A percentile compares a stretch with the other conserved stretches of the same genome.
phyloP scores from a whole-genome alignment of 1,140 invertebrate genomes.

The Diploscapter pachys region DNA sequence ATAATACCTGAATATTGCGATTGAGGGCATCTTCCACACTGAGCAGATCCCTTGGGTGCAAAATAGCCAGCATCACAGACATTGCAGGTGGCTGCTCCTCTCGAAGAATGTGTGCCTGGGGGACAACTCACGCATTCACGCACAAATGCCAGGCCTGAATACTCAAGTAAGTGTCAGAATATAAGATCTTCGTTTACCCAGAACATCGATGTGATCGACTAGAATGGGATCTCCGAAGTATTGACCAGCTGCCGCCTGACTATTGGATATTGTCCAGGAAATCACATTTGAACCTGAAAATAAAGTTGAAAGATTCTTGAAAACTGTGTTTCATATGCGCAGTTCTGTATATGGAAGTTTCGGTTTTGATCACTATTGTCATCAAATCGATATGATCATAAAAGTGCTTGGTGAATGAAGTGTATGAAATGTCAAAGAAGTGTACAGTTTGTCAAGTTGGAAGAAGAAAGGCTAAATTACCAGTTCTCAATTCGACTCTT shows the following conservation, averaged over 20 bases:
- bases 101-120: constrained; percentile 64
- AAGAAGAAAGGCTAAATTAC: neutral
- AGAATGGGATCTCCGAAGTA: constrained; percentile 45
- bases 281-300: constrained; percentile 49
- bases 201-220: constrained; percentile 48
- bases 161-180: neutral
- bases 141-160: constrained; percentile 66
- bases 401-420: too few relatives aligned
- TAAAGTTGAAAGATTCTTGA: neutral
- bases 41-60: constrained; percentile 60
- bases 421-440: too few relatives aligned
- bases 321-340: too few relatives aligned
- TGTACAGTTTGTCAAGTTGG: too few relatives aligned
- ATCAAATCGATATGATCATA: too few relatives aligned
- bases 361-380: too few relatives aligned
- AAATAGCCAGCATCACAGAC: constrained; percentile 63
- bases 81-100: constrained; percentile 62
- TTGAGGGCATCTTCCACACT: constrained; percentile 63
- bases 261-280: constrained; percentile 52
- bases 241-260: constrained; percentile 30
- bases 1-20: constrained; percentile 58
- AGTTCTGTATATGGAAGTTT: too few relatives aligned
- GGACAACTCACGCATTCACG: constrained; percentile 66
- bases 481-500: constrained; percentile 39
- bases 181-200: constrained; percentile 25